phyloP scores from a whole-genome alignment of 2,797 vertebrate species.

The Sciurus vulgaris region DNA sequence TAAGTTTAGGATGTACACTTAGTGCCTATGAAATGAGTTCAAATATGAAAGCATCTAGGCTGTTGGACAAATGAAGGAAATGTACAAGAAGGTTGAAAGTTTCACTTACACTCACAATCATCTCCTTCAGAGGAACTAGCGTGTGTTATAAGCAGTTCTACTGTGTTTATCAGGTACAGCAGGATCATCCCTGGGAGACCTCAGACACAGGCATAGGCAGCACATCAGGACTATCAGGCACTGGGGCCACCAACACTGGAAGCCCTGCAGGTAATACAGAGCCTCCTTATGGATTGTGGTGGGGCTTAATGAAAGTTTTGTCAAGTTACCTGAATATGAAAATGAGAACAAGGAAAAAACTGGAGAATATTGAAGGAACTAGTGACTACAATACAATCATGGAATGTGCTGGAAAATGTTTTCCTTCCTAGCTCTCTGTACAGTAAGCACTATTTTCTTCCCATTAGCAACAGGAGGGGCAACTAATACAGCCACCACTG shows the following conservation, averaged over 20 bases:
- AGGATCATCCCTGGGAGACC: fast-evolving
- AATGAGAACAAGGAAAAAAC: background rate
- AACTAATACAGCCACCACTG: background rate
- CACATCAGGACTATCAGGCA: background rate
- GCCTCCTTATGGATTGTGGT: background rate
- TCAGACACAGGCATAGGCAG: background rate
- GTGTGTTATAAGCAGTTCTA: background rate
- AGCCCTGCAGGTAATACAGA: background rate
- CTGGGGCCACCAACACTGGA: background rate
- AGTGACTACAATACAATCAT: background rate
- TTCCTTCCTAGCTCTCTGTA: background rate
- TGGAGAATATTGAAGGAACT: background rate
- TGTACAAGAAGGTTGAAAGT: background rate
- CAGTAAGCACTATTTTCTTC: background rate
- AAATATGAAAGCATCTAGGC: background rate
- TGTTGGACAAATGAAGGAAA: too few species aligned
- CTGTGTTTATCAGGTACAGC: background rate
- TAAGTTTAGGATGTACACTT: background rate
- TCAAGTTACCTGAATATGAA: too few species aligned
- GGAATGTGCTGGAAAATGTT: too few species aligned
- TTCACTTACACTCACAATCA: background rate
- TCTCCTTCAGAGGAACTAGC: background rate
- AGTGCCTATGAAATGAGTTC: background rate
- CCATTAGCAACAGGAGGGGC: background rate
- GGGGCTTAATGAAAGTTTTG: background rate